phyloP scores from a whole-genome alignment of 2,113 vertebrate species.

The Entomyzon cyanotis region DNA sequence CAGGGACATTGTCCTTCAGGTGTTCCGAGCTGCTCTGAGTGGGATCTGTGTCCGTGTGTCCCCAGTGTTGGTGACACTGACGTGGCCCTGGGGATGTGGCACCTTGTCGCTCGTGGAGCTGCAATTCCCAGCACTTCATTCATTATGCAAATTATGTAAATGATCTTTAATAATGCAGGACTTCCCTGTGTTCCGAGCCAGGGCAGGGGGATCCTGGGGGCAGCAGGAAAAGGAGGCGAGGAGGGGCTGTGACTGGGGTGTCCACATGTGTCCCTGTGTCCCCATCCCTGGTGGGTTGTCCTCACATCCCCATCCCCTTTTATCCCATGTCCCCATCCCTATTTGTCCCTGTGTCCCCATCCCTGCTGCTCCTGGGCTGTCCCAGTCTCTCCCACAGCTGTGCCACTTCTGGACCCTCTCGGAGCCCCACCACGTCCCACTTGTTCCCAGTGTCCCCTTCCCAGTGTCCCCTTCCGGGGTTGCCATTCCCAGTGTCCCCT shows the following conservation, averaged over 20 bases:
- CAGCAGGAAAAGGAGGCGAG: background rate
- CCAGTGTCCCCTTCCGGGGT: background rate
- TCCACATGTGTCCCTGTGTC: background rate
- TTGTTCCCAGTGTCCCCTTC: background rate
- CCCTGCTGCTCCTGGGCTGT: background rate
- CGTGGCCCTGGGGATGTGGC: background rate
- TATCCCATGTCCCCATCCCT: accelerated
- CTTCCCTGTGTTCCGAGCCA: background rate
- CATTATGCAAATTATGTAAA: slow-evolving; percentile 5
- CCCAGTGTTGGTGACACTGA: background rate
- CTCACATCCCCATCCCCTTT: background rate
- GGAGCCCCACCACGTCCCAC: accelerated
- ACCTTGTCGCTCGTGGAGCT: background rate
- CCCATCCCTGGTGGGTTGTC: background rate
- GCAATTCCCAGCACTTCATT: background rate
- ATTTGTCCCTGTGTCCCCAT: background rate
- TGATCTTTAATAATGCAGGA: background rate
- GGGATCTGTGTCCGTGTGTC: background rate
- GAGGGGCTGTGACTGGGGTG: background rate
- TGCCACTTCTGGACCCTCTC: accelerated
- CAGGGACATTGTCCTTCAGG: background rate
- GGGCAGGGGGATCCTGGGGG: background rate
- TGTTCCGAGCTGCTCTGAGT: accelerated
- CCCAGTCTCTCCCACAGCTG: background rate
- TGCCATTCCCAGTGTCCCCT: background rate